These are phyloP conservation scores for Lepisosteus oculatus DNA, from an alignment of 2,113 vertebrate species.

Conservation along the genomic window DNA sequence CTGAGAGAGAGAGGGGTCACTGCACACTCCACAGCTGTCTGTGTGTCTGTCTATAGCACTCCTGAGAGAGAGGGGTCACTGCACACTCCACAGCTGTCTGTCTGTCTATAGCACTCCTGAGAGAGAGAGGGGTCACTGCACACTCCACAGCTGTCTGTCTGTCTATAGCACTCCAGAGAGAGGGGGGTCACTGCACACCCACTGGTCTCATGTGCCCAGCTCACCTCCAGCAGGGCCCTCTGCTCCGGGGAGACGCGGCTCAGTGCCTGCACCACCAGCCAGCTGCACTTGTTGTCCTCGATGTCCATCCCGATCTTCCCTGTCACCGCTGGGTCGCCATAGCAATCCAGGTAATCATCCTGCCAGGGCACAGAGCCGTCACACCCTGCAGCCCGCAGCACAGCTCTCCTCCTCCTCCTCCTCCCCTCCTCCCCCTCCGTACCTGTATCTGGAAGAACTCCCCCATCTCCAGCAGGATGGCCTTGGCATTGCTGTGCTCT, in stretches of 20 bases:
- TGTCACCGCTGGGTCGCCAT: slow-evolving; percentile 80
- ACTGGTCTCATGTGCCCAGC: background rate
- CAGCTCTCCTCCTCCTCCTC: too few species aligned
- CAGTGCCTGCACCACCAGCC: slow-evolving; percentile 87
- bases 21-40: too few species aligned
- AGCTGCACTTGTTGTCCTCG: slow-evolving; percentile 97
- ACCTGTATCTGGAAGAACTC: slow-evolving; percentile 98
- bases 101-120: slow-evolving; percentile 39
- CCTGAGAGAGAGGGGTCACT: too few species aligned
- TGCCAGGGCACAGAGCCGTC: slow-evolving; percentile 21
- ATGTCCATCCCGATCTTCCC: slow-evolving; percentile 96
- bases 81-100: too few species aligned
- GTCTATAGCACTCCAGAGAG: background rate
- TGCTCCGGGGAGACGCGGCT: slow-evolving; percentile 69
- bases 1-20: too few species aligned
- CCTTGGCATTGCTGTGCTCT: slow-evolving; percentile 78
- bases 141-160: too few species aligned
- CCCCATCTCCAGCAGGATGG: slow-evolving; percentile 89
- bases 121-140: background rate
- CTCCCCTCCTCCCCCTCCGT: slow-evolving; percentile 1
- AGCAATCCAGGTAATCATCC: slow-evolving; percentile 94
- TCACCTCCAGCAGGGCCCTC: slow-evolving; percentile 77
- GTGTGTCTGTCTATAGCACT: too few species aligned
- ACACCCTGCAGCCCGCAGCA: accelerated
- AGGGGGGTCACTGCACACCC: background rate